A percentile compares a stretch with the other conserved stretches of the same genome.
Conservation (phyloP, 2,113 vertebrate species). For the Nycticorax nycticorax region DNA sequence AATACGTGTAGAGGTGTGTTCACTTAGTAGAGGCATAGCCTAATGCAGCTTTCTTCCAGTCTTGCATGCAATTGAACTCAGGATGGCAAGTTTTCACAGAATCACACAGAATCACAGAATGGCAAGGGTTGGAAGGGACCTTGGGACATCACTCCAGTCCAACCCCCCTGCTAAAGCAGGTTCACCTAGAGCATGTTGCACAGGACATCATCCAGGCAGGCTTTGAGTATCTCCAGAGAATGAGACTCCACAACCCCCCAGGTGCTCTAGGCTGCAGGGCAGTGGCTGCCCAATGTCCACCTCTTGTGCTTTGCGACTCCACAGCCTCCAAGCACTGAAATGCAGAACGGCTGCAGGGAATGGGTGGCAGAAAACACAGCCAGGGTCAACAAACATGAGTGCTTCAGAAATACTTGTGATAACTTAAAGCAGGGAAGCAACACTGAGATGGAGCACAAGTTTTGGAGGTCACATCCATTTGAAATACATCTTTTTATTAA, state of each 20-base stretch:
- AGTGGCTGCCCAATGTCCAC: neutral
- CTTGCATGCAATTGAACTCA: neutral
- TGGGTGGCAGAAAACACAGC: neutral
- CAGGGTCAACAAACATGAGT: neutral
- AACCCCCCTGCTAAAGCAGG: too few relatives aligned
- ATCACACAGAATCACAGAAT: too few relatives aligned
- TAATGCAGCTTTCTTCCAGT: neutral
- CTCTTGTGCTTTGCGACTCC: fast-evolving
- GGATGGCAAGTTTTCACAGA: neutral
- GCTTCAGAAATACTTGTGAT: neutral
- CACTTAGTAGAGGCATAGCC: neutral
- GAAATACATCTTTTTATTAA: neutral
- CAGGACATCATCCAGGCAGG: too few relatives aligned
- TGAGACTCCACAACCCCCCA: too few relatives aligned
- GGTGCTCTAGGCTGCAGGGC: neutral
- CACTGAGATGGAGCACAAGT: neutral
- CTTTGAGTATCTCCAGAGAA: too few relatives aligned
- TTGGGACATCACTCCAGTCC: too few relatives aligned
- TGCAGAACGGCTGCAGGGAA: neutral
- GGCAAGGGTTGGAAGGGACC: too few relatives aligned
- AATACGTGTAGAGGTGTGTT: fast-evolving
- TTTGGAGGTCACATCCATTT: neutral
- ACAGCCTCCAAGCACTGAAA: neutral
- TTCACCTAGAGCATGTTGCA: too few relatives aligned
- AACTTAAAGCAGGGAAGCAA: neutral